phyloP scores from a whole-genome alignment of 1,140 invertebrate genomes.

The Tetragnatha versicolor region DNA sequence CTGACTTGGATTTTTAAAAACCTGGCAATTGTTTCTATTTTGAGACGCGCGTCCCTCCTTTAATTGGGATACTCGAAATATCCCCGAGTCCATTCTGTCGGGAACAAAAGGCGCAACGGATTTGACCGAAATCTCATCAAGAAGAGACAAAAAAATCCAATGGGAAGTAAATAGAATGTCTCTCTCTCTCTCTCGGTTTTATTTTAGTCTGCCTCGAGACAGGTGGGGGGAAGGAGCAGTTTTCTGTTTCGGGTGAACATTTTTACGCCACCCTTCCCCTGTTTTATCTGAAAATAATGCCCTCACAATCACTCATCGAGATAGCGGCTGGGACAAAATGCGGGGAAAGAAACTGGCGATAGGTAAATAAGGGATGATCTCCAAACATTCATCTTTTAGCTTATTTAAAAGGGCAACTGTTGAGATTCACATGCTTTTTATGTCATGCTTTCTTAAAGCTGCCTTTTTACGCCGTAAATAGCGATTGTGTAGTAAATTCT shows the following conservation, averaged over 20 bases:
- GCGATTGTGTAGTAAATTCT: no score
- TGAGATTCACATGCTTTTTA: not conserved
- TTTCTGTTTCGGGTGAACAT: conserved; percentile 14
- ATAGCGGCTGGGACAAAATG: conserved; percentile 7
- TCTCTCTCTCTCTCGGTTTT: conserved; percentile 25
- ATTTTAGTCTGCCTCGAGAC: conserved; percentile 30
- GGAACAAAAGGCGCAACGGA: conserved; percentile 37
- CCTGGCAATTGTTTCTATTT: conserved; percentile 45
- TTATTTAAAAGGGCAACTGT: not conserved
- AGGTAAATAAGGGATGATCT: not conserved
- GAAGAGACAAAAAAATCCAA: conserved; percentile 12
- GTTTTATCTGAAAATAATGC: conserved; percentile 13
- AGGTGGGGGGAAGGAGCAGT: not conserved
- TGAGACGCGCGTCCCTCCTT: conserved; percentile 33
- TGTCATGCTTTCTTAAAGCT: no score
- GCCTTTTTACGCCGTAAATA: no score
- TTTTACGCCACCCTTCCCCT: not conserved
- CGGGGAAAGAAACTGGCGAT: not conserved
- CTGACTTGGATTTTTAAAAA: conserved; percentile 30
- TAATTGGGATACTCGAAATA: conserved; percentile 43
- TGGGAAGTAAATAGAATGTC: conserved; percentile 12
- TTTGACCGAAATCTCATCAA: conserved; percentile 34
- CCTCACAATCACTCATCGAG: no score
- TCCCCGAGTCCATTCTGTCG: not conserved
- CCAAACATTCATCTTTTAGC: not conserved